Conservation (phyloP, 2,797 vertebrate species). For the Pseudocheirus occidentalis region DNA sequence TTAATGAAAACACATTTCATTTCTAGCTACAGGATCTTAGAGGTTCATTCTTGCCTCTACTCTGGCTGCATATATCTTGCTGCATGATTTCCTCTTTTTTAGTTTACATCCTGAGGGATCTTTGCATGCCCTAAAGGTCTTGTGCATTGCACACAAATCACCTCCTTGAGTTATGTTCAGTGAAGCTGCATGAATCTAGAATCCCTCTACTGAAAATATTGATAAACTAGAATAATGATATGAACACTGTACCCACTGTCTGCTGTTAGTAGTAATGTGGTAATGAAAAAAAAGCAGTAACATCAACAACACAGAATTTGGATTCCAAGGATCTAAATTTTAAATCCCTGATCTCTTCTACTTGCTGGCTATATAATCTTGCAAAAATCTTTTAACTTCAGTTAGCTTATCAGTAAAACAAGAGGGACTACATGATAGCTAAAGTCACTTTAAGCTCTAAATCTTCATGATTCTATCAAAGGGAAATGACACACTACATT, state of each 20-base stretch:
- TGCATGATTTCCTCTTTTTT: neutral
- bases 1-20: neutral
- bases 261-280: neutral
- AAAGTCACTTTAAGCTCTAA: neutral
- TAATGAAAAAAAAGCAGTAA: neutral
- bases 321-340: neutral
- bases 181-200: constrained; percentile 5
- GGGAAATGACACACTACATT: neutral
- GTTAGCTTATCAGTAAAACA: neutral
- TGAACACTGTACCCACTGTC: neutral
- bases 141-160: neutral
- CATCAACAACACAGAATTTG: neutral
- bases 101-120: neutral
- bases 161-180: neutral
- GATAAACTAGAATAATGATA: neutral
- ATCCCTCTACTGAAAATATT: neutral
- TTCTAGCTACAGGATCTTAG: neutral
- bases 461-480: neutral
- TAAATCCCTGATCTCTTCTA: neutral
- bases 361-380: neutral
- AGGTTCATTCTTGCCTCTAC: neutral
- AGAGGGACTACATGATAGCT: neutral
- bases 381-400: neutral
- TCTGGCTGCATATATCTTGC: neutral
- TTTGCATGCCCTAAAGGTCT: constrained; percentile 1